Conservation (phyloP, 2,113 vertebrate species). For the Bolborhynchus lineola region DNA sequence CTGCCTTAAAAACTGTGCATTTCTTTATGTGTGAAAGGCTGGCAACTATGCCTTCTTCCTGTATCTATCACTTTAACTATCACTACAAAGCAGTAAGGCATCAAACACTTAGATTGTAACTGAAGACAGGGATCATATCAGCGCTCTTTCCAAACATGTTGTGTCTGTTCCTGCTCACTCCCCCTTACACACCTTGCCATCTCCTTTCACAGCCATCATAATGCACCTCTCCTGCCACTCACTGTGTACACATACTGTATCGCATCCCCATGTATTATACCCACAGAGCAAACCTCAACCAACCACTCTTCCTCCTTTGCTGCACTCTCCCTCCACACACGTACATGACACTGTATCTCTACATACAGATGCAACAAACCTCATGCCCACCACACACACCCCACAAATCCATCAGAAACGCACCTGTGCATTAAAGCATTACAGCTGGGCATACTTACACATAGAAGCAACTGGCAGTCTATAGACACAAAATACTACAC, state of each 20-base stretch:
- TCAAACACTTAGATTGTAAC: not conserved
- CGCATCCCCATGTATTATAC: not conserved
- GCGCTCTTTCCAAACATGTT: not conserved
- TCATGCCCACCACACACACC: rapidly evolving
- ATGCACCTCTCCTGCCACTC: not conserved
- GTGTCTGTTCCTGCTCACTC: not conserved
- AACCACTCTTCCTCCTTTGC: not conserved
- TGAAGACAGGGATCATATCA: not conserved
- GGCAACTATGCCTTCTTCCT: not conserved
- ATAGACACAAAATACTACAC: not conserved
- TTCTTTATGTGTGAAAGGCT: not conserved
- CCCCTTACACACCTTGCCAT: not conserved
- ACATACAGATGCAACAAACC: not conserved
- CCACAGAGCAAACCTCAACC: not conserved
- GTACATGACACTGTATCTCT: rapidly evolving
- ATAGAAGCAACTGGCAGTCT: not conserved
- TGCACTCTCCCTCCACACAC: not conserved
- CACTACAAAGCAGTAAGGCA: not conserved
- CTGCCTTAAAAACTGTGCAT: not conserved
- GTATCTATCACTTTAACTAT: not conserved
- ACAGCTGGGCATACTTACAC: not conserved
- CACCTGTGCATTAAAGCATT: not conserved
- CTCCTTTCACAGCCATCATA: not conserved
- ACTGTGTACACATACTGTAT: rapidly evolving
- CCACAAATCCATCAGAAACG: not conserved